These are phyloP conservation scores for Engystomops pustulosus DNA, from an alignment of 2,113 vertebrate species.

Conservation along the genomic window DNA sequence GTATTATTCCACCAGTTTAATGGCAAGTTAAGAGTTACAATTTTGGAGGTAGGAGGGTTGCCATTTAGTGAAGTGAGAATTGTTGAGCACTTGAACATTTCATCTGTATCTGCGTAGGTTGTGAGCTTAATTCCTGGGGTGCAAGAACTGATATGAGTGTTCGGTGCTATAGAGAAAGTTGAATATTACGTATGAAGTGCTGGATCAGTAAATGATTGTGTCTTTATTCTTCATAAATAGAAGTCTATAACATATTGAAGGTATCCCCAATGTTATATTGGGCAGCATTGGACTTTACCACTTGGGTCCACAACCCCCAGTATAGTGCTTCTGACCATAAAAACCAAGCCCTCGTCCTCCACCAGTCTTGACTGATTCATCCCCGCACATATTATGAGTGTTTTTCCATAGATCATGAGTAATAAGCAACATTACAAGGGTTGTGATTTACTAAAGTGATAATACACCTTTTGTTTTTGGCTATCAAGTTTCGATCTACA, in stretches of 20 bases:
- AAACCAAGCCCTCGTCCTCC: not conserved
- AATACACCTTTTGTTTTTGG: too few relatives aligned
- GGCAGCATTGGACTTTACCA: not conserved
- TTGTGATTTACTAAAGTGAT: too few relatives aligned
- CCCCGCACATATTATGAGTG: too few relatives aligned
- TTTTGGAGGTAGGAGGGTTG: conserved; percentile 3
- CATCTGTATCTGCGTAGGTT: conserved; percentile 44
- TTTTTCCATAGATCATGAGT: too few relatives aligned
- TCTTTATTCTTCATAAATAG: too few relatives aligned
- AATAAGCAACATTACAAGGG: too few relatives aligned
- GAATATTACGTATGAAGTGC: not conserved
- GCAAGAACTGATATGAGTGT: not conserved
- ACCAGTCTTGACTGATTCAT: not conserved
- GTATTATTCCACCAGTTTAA: not conserved
- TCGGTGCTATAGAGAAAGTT: not conserved
- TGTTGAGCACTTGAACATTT: conserved; percentile 44
- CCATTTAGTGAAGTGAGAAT: conserved; percentile 31
- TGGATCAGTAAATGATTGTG: not conserved
- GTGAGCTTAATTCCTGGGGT: conserved; percentile 4
- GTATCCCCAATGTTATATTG: not conserved
- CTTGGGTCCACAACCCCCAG: not conserved
- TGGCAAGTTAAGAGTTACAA: not conserved
- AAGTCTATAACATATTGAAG: too few relatives aligned
- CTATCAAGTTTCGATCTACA: too few relatives aligned
- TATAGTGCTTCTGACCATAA: not conserved